Evolutionary conservation across 2,797 vertebrate species (phyloP).

Genomic region (Pipistrellus kuhlii): DNA sequence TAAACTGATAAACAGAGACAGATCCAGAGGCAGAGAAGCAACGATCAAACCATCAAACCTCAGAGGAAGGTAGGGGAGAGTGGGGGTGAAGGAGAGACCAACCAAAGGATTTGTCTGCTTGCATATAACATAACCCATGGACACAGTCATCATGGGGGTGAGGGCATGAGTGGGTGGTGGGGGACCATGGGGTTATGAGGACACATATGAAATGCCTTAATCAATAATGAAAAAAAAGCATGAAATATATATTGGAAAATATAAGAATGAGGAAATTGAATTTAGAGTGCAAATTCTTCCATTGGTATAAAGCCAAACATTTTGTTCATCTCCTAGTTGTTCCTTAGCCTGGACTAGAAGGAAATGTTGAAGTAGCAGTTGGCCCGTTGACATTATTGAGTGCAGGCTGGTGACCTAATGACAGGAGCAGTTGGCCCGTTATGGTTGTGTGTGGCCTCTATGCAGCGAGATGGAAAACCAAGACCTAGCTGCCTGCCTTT

Average conservation of each 20-base stretch:
- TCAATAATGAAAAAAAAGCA: too few relatives aligned
- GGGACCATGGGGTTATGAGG: too few relatives aligned
- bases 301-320: not conserved
- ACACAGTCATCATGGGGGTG: too few relatives aligned
- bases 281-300: not conserved
- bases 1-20: too few relatives aligned
- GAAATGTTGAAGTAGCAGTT: not conserved
- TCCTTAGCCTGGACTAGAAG: not conserved
- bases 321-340: not conserved
- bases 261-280: not conserved
- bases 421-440: not conserved
- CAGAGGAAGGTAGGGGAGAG: too few relatives aligned
- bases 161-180: too few relatives aligned
- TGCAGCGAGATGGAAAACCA: not conserved
- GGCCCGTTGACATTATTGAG: accelerated
- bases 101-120: too few relatives aligned
- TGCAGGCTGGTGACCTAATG: not conserved
- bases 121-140: too few relatives aligned
- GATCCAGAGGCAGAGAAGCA: too few relatives aligned
- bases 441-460: accelerated
- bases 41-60: too few relatives aligned
- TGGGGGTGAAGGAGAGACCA: too few relatives aligned
- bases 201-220: too few relatives aligned
- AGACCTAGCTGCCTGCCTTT: not conserved
- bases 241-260: not conserved